Evolutionary conservation across 2,888 invertebrate species (phyloP).

Genomic region (Brenthis daphne): DNA sequence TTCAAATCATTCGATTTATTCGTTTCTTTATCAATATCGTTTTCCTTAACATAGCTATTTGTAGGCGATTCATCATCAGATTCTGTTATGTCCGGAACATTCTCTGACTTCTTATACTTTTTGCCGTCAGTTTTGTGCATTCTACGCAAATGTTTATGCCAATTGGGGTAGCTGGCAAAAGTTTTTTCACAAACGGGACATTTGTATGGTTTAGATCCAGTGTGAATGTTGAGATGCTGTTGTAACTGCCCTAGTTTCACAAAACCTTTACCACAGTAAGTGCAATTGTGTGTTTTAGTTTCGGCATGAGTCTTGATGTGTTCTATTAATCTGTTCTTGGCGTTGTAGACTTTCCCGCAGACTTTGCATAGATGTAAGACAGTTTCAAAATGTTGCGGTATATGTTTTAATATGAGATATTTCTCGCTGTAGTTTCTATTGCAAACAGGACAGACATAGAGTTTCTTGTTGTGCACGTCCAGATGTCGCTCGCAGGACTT

Average conservation of each 20-base stretch:
- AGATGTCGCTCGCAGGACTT: conserved; percentile 60
- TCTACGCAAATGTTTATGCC: conserved; percentile 77
- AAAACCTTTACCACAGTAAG: conserved; percentile 78
- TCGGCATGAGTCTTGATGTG: conserved; percentile 67
- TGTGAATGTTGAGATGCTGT: conserved; percentile 83
- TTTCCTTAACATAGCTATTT: conserved; percentile 17
- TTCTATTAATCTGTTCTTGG: conserved; percentile 58
- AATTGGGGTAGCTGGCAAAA: conserved; percentile 82
- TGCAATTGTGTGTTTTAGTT: conserved; percentile 74
- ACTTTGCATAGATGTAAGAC: conserved; percentile 79
- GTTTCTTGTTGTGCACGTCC: conserved; percentile 58
- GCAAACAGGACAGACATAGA: conserved; percentile 81
- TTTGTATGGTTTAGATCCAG: conserved; percentile 77
- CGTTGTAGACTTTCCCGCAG: conserved; percentile 80
- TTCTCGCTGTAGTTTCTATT: conserved; percentile 78
- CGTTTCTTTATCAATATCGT: conserved; percentile 8
- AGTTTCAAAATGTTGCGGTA: conserved; percentile 62
- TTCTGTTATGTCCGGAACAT: conserved; percentile 21
- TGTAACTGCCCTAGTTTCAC: conserved; percentile 52
- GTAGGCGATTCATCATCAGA: conserved; percentile 4
- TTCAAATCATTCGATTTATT: conserved; percentile 14
- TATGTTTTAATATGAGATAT: conserved; percentile 59
- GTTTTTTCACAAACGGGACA: conserved; percentile 80
- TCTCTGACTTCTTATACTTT: conserved; percentile 38
- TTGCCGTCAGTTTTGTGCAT: conserved; percentile 58